Percentiles rank a stretch among this genome's conserved stretches.
These are phyloP conservation scores for pig (Sus scrofa) DNA, from an alignment of 2,113 vertebrate species.

Conservation along the genomic window T2T-Sscrofa CM000819.6:94914501-94915000, in stretches of 20 bases:
- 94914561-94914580: not conserved
- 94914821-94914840: not conserved
- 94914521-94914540: not conserved
- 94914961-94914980: rapidly evolving
- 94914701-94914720: not conserved
- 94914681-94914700: not conserved
- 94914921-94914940: not conserved
- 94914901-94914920: not conserved
- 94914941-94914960: not conserved
- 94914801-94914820: not conserved
- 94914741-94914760: not conserved
- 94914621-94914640: not conserved
- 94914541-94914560: not conserved
- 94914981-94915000: not conserved
- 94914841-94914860: not conserved
- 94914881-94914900: not conserved
- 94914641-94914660: not conserved
- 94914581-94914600: not conserved
- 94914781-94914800: not conserved
- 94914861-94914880: not conserved
- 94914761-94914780: not conserved
- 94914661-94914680: not conserved
- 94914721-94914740: not conserved
- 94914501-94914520: not conserved
- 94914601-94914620: not conserved